Percentiles rank a stretch among this genome's conserved stretches.
Evolutionary conservation across 2,888 invertebrate species (phyloP).

Genomic region (Amphimallon solstitiale): DNA sequence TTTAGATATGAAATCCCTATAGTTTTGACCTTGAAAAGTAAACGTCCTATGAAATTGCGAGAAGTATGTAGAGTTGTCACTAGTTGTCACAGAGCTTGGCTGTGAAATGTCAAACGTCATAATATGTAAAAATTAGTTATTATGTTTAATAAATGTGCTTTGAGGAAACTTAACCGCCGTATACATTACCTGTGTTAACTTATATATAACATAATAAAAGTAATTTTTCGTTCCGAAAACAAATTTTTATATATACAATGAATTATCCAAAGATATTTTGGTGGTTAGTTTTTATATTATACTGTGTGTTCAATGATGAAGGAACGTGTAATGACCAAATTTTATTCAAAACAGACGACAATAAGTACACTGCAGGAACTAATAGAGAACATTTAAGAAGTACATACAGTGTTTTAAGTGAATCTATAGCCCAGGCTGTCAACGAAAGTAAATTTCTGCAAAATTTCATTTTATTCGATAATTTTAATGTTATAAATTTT

Average conservation of each 20-base stretch:
- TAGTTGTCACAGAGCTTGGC: slow-evolving; percentile 43
- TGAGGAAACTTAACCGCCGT: slow-evolving; percentile 7
- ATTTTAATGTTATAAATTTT: slow-evolving; percentile 38
- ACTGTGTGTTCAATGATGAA: slow-evolving; percentile 45
- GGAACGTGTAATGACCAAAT: slow-evolving; percentile 46
- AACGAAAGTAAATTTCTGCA: slow-evolving; percentile 66
- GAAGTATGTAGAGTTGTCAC: slow-evolving; percentile 30
- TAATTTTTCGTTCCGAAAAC: slow-evolving; percentile 4
- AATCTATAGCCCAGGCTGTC: slow-evolving; percentile 69
- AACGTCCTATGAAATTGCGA: neutral
- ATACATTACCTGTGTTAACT: slow-evolving; percentile 14
- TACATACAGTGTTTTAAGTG: slow-evolving; percentile 66
- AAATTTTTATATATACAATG: slow-evolving; percentile 42
- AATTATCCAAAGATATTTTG: slow-evolving; percentile 54
- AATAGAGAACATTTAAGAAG: slow-evolving; percentile 52
- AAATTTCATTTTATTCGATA: slow-evolving; percentile 14
- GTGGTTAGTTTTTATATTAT: slow-evolving; percentile 58
- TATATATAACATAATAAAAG: slow-evolving; percentile 20
- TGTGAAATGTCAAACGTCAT: slow-evolving; percentile 57
- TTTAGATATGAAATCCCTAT: no score
- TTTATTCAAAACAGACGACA: slow-evolving; percentile 45
- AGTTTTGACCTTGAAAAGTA: slow-evolving; percentile 41
- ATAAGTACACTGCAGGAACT: slow-evolving; percentile 33
- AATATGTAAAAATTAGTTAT: slow-evolving; percentile 53
- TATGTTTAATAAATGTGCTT: slow-evolving; percentile 51